Conservation (phyloP, 2,113 vertebrate species). For the Sus scrofa region T2T-Sscrofa CM000825.6:77007001-77007500, state of each 20-base stretch:
- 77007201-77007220: background rate
- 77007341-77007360: background rate
- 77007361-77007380: background rate
- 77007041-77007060: background rate
- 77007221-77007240: background rate
- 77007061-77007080: background rate
- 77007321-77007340: background rate
- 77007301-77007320: too few species aligned
- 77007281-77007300: background rate
- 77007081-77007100: background rate
- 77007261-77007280: background rate
- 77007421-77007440: background rate
- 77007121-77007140: background rate
- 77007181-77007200: background rate
- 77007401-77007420: background rate
- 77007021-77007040: background rate
- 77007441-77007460: background rate
- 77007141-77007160: background rate
- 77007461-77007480: background rate
- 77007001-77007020: background rate
- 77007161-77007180: background rate
- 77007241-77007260: background rate
- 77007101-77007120: background rate
- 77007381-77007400: background rate
- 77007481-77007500: background rate